Evolutionary conservation across 2,797 vertebrate genomes (phyloP).

Genomic region (Rachycentron canadum): DNA sequence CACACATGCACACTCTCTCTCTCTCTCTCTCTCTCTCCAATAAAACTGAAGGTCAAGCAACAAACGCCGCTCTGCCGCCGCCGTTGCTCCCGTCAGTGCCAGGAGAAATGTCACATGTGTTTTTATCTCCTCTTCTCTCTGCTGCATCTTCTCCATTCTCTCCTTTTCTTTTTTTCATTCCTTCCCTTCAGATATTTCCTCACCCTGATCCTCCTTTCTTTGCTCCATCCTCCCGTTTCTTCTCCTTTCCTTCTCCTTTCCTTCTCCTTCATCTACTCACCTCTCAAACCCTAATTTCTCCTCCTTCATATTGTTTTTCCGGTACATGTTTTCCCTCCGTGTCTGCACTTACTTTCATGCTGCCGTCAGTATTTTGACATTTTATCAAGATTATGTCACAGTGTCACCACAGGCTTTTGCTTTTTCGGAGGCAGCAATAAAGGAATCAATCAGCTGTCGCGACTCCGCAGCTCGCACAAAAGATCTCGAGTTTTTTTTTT

Average conservation of each 20-base stretch:
- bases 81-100: conserved; percentile 48
- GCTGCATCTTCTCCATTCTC: conserved; percentile 17
- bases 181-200: neutral
- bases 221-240: neutral
- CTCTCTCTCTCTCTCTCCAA: conserved; percentile 36
- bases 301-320: neutral
- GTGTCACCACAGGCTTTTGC: conserved; percentile 6
- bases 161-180: neutral
- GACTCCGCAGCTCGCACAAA: conserved; percentile 30
- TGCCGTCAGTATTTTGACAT: conserved; percentile 20
- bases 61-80: conserved; percentile 33
- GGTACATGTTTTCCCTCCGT: neutral
- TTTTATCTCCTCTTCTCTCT: conserved; percentile 60
- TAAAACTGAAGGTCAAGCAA: conserved; percentile 73
- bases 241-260: neutral
- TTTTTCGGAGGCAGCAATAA: conserved; percentile 11
- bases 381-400: conserved; percentile 8
- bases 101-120: conserved; percentile 73
- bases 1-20: conserved; percentile 32
- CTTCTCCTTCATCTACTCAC: no score
- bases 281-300: rapidly evolving
- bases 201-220: neutral
- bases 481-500: conserved; percentile 26
- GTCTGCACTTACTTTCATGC: neutral
- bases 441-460: conserved; percentile 9